Percentiles rank a stretch among this genome's conserved stretches.
phyloP scores from a whole-genome alignment of 2,888 invertebrate genomes.

The Chirona hameri region DNA sequence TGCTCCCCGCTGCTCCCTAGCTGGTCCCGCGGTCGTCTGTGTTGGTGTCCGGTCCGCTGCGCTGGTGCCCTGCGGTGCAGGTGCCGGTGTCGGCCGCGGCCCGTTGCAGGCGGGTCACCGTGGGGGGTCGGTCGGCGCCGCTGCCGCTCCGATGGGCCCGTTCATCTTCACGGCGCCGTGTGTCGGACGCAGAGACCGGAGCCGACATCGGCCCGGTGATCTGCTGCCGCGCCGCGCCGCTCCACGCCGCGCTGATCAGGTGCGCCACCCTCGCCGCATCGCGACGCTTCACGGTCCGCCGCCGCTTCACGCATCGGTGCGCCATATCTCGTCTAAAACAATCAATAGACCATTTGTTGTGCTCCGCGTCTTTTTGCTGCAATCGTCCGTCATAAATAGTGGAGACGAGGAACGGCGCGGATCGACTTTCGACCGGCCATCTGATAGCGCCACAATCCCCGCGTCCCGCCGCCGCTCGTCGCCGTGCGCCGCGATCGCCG shows the following conservation, averaged over 20 bases:
- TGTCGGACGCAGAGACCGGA: not conserved
- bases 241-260: not conserved
- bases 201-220: not conserved
- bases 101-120: not conserved
- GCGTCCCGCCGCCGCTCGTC: not conserved
- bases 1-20: too few species aligned
- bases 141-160: not conserved
- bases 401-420: not conserved
- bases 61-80: too few species aligned
- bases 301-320: slow-evolving; percentile 10
- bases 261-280: not conserved
- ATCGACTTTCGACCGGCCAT: not conserved
- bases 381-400: slow-evolving; percentile 12
- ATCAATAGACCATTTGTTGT: slow-evolving; percentile 12
- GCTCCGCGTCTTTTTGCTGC: slow-evolving; percentile 22
- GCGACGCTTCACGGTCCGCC: slow-evolving; percentile 3
- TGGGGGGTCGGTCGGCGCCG: not conserved
- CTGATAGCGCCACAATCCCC: not conserved
- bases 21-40: too few species aligned
- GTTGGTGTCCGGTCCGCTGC: too few species aligned
- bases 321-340: slow-evolving; percentile 6
- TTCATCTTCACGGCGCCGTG: not conserved
- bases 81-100: too few species aligned
- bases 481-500: not conserved
- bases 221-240: not conserved